Conservation (phyloP, 2,797 vertebrate species). For the Gobionotothen gibberifrons region DNA sequence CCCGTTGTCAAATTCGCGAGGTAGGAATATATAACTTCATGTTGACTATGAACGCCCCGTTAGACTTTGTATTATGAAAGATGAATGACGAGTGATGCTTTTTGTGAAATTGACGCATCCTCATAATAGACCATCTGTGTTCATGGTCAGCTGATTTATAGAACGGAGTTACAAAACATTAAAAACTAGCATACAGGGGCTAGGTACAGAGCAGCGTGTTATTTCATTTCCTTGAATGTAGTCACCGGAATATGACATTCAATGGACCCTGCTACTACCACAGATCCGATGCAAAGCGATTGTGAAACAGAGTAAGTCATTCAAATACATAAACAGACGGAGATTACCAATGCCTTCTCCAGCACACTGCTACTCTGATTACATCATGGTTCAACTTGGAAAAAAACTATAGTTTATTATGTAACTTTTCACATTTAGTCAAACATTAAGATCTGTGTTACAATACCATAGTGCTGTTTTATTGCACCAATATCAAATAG, state of each 20-base stretch:
- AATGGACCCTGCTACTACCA: constrained; percentile 62
- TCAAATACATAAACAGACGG: background rate
- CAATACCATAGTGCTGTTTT: background rate
- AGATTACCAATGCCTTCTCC: background rate
- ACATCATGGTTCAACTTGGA: background rate
- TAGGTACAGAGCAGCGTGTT: fast-evolving
- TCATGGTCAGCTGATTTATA: constrained; percentile 51
- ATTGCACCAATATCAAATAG: background rate
- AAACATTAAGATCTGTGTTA: background rate
- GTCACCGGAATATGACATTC: constrained; percentile 47
- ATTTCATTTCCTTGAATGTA: background rate
- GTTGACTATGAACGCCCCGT: too few species aligned
- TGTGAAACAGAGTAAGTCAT: constrained; percentile 81
- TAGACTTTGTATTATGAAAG: too few species aligned
- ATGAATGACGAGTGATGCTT: too few species aligned
- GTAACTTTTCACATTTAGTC: background rate
- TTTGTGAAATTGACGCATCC: background rate
- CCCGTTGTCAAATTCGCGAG: too few species aligned
- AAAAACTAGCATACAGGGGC: background rate
- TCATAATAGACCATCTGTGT: constrained; percentile 34
- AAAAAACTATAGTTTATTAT: fast-evolving
- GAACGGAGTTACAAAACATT: constrained; percentile 69
- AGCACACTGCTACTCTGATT: background rate
- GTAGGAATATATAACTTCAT: too few species aligned
- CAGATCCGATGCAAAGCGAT: constrained; percentile 72